A percentile compares a stretch with the other conserved stretches of the same genome.
phyloP scores from a whole-genome alignment of 2,113 vertebrate genomes.

The Nycticorax nycticorax region DNA sequence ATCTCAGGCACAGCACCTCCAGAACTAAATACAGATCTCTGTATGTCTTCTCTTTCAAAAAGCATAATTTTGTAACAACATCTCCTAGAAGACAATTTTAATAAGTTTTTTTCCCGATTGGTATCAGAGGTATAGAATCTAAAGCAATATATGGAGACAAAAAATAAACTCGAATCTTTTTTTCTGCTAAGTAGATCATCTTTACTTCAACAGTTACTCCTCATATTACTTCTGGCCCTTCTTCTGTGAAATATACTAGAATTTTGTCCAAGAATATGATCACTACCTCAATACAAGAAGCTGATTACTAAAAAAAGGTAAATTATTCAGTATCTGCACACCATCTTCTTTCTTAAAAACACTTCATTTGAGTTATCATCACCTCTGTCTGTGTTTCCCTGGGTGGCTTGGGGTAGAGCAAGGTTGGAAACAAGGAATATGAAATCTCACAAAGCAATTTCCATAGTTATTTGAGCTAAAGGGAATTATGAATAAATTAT shows the following conservation, averaged over 20 bases:
- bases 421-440: not conserved
- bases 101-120: not conserved
- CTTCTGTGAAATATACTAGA: not conserved
- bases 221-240: not conserved
- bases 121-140: not conserved
- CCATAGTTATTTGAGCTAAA: not conserved
- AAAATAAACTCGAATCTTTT: not conserved
- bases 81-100: not conserved
- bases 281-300: not conserved
- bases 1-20: not conserved
- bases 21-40: not conserved
- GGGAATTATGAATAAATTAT: not conserved
- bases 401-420: not conserved
- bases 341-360: not conserved
- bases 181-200: not conserved
- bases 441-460: not conserved
- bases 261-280: not conserved
- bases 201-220: not conserved
- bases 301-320: not conserved
- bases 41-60: not conserved
- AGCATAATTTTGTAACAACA: not conserved
- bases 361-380: not conserved
- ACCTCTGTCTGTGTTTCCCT: not conserved
- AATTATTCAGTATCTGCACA: not conserved
- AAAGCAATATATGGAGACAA: not conserved